Conservation (phyloP, 1,140 invertebrate genomes). For the Lethrus apterus region DNA sequence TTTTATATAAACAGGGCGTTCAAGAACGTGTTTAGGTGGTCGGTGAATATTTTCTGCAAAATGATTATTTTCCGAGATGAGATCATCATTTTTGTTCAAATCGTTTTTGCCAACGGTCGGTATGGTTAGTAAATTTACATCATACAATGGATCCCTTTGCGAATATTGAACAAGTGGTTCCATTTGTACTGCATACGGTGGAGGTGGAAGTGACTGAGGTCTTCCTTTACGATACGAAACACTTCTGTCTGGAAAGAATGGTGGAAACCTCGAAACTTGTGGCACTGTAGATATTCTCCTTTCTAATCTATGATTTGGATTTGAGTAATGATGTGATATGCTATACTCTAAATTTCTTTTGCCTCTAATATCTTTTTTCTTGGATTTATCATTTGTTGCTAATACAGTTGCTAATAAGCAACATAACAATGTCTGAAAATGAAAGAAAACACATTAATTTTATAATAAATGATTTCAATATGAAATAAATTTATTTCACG, state of each 20-base stretch:
- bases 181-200: slow-evolving; percentile 72
- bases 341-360: slow-evolving; percentile 49
- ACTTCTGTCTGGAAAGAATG: slow-evolving; percentile 34
- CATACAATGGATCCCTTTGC: slow-evolving; percentile 66
- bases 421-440: slow-evolving; percentile 31
- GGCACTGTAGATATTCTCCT: slow-evolving; percentile 37
- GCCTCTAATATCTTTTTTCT: slow-evolving; percentile 43
- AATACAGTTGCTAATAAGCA: slow-evolving; percentile 24
- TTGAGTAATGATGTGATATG: slow-evolving; percentile 41
- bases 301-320: slow-evolving; percentile 45
- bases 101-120: slow-evolving; percentile 46
- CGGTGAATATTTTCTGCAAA: slow-evolving; percentile 43
- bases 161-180: slow-evolving; percentile 72
- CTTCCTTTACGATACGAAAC: slow-evolving; percentile 44
- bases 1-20: slow-evolving; percentile 54
- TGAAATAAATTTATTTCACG: slow-evolving; percentile 1
- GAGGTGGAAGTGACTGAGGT: slow-evolving; percentile 44
- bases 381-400: slow-evolving; percentile 37
- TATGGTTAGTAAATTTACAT: slow-evolving; percentile 46
- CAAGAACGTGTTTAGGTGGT: slow-evolving; percentile 42
- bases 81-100: slow-evolving; percentile 46
- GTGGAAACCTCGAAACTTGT: slow-evolving; percentile 26
- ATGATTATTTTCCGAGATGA: slow-evolving; percentile 41
- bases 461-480: neutral
- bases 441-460: slow-evolving; percentile 6